Base-by-base conservation (phyloP, 2,113 vertebrate species). In the Stegastes partitus region DNA sequence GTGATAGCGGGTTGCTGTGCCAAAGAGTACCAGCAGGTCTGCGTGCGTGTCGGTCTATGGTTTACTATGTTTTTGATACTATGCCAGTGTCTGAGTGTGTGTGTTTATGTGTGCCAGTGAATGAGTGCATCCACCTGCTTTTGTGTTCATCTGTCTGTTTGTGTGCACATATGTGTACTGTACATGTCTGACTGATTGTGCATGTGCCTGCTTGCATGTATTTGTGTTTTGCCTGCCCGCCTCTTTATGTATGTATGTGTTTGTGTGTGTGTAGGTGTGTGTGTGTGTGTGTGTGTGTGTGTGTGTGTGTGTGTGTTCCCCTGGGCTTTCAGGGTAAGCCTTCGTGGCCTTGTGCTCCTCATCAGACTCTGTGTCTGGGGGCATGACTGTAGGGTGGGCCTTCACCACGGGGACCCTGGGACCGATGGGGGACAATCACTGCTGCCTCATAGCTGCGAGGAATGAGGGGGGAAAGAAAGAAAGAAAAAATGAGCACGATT, bases 301-400 rank as follows among this genome's bases (percentile, higher is more conserved):
- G 69, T 72, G 25, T 79, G 73, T 71, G 63, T 82, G 59, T 75
- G 81, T 47, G 74, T 69, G 74, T 79, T 91, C 90, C 92, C 91
- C 64, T 85, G 91, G 88, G 92, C 83, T 88, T 90, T 88, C 66
- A 69, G 89, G 75, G 82, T 91, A 90, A 91, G 92, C 91, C 87
- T 90, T 53, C 51, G 58, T 83, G 71, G 85, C 91, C 88, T 86
- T 79, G 83, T 79, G 81, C 86, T 86, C 87, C 88, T 93, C 91
- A 91, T 93, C 92, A 91, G 88, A 86, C 84, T 92, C 59, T 63
- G 87, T 92, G 83, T 93, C 94, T 94, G 53, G 90, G 83, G 93
- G 94, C 93, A 90, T 92, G 80, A 88, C 93, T 94, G 79, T 85
- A 88, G 93, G 93, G 90, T 92, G 93, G 92, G 91, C 87, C 92